Evolutionary conservation across 1,140 invertebrate genomes (phyloP), one percentile per base, ranked within the genome.

Genomic region (Sitobion miscanthi): DNA sequence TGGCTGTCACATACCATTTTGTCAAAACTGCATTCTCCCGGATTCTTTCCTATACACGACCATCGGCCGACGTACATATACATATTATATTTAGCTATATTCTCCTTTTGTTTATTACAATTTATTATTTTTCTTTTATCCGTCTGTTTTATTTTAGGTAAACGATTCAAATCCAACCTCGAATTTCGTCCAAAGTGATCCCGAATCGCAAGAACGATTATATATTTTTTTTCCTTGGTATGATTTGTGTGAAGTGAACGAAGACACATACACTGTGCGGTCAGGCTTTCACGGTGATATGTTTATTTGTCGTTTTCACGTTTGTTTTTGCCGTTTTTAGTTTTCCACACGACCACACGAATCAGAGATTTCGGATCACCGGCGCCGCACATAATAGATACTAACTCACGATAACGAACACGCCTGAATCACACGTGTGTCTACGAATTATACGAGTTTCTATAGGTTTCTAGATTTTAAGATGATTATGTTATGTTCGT

Each of bases 1-100:
- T n/a, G 47, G 69, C 91, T 93, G 91, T 93, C 91, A 93, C 91
- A 93, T 93, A 93, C 82, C 82, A 86, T 93, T 93, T 93, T 93
- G 91, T 93, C 91, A 86, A 86, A 93, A 93, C 77, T 93, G 91
- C 91, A 93, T 93, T 93, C 91, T 93, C 91, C 49, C 82, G 82
- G 91, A 93, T 86, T 92, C 23, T 83, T 85, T 47, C 30, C 42
- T n/a, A 38, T 4, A 52, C 69, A 54, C 82, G 52, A 90, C 54
- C 17, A 35, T 88, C 86, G 62, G 17, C 17, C 11, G 14, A 77
- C 62, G 30, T 77, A 14, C n/a, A n/a, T 77, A n/a, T 3, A 77
- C 25, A 9, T 62, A 62, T 62, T 77, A 17, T 35, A 69, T 69
- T 69, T 85, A 42, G 23, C 9, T 11, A 11, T 42, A 42, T 42